These are phyloP conservation scores for Molossus molossus DNA, from an alignment of 2,797 vertebrate species.

Conservation along the genomic window DNA sequence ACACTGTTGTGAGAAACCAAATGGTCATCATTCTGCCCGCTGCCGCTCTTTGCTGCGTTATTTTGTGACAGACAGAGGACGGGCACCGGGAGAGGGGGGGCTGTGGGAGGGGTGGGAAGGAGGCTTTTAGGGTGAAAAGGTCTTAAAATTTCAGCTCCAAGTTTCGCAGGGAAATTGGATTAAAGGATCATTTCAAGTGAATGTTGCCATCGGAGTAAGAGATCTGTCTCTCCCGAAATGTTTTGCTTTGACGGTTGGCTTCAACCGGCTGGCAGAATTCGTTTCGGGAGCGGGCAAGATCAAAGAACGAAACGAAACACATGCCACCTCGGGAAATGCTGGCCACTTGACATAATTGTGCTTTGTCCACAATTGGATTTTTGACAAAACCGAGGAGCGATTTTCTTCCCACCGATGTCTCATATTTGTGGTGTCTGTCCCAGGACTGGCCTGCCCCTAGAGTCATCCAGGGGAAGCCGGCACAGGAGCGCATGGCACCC, in stretches of 20 bases:
- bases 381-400: conserved; percentile 36
- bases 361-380: neutral
- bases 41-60: neutral
- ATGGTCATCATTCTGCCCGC: conserved; percentile 40
- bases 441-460: neutral
- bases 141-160: conserved; percentile 70
- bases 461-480: neutral
- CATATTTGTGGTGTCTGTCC: neutral
- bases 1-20: conserved; percentile 67
- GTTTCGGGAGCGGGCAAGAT: conserved; percentile 78
- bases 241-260: conserved; percentile 86
- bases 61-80: neutral
- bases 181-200: conserved; percentile 83
- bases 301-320: conserved; percentile 74
- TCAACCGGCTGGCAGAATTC: conserved; percentile 81
- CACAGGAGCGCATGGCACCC: neutral
- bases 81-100: rapidly evolving
- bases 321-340: conserved; percentile 54
- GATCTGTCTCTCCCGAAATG: conserved; percentile 79
- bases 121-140: conserved; percentile 55
- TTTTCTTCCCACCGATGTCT: conserved; percentile 55
- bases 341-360: conserved; percentile 70
- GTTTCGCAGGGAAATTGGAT: conserved; percentile 81
- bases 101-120: neutral
- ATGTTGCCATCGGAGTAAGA: conserved; percentile 85